These are phyloP conservation scores for Rhodophaea formosa DNA, from an alignment of 2,888 invertebrate genomes.

Conservation along the genomic window DNA sequence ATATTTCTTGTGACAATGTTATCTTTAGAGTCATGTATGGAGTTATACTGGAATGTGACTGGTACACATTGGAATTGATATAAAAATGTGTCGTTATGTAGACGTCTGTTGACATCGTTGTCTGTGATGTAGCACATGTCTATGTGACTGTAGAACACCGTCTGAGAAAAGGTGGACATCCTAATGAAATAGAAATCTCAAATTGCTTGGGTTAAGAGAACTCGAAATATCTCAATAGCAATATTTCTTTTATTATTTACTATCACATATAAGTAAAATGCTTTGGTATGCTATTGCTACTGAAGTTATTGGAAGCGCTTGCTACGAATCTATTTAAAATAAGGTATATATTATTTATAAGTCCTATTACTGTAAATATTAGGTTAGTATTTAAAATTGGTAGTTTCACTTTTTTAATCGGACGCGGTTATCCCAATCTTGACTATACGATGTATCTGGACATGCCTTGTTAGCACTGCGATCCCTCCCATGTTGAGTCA, in stretches of 20 bases:
- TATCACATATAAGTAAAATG: conserved; percentile 34
- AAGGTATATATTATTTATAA: conserved; percentile 57
- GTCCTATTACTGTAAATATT: conserved; percentile 74
- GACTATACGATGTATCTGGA: conserved; percentile 37
- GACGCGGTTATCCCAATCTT: conserved; percentile 39
- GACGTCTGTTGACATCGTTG: conserved; percentile 76
- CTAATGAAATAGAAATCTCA: conserved; percentile 1
- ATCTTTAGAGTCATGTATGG: conserved; percentile 11
- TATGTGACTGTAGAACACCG: conserved; percentile 46
- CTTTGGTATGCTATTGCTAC: conserved; percentile 50
- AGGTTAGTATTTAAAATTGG: conserved; percentile 75
- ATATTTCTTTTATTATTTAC: conserved; percentile 30
- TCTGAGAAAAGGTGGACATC: conserved; percentile 3
- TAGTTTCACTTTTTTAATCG: conserved; percentile 60
- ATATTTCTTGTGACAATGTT: conserved; percentile 16
- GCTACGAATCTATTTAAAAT: conserved; percentile 62
- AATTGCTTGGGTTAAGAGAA: background rate
- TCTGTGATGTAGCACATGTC: conserved; percentile 77
- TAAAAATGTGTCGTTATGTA: conserved; percentile 55
- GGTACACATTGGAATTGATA: conserved; percentile 16
- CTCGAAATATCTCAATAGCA: conserved; percentile 24
- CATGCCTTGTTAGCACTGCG: conserved; percentile 44
- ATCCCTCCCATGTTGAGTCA: conserved; percentile 31
- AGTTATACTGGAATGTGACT: conserved; percentile 14
- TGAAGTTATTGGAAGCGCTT: conserved; percentile 58